Conservation (phyloP, 2,888 invertebrate genomes). For the Drosophila leonis region DNA sequence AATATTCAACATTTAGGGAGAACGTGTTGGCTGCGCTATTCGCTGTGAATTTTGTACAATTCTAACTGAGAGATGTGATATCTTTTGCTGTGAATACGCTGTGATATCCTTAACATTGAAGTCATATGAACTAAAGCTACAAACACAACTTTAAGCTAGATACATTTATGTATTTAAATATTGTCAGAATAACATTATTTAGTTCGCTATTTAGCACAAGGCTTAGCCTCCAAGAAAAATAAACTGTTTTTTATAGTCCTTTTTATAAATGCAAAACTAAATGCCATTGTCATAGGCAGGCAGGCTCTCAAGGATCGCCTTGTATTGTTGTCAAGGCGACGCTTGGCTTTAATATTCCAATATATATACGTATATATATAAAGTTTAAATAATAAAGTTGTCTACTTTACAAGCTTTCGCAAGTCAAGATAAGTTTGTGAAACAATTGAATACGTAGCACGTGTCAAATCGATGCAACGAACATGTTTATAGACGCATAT, state of each 20-base stretch:
- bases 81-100: too few species aligned
- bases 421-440: not conserved
- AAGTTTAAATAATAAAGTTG: slow-evolving; percentile 3
- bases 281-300: not conserved
- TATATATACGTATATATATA: not conserved
- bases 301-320: not conserved
- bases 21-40: too few species aligned
- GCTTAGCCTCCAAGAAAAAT: not conserved
- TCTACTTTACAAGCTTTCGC: not conserved
- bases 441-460: slow-evolving; percentile 8
- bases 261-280: not conserved
- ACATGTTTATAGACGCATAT: not conserved
- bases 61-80: too few species aligned
- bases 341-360: not conserved
- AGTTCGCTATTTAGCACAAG: not conserved
- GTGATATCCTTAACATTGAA: not conserved
- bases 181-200: too few species aligned
- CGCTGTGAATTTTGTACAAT: too few species aligned
- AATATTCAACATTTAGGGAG: too few species aligned
- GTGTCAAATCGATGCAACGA: not conserved
- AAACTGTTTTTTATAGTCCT: not conserved
- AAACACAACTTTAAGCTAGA: not conserved
- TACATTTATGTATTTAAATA: not conserved
- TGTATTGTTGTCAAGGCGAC: not conserved
- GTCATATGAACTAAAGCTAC: not conserved